Conservation (phyloP, 2,113 vertebrate species). For the Varanus salvator region DNA sequence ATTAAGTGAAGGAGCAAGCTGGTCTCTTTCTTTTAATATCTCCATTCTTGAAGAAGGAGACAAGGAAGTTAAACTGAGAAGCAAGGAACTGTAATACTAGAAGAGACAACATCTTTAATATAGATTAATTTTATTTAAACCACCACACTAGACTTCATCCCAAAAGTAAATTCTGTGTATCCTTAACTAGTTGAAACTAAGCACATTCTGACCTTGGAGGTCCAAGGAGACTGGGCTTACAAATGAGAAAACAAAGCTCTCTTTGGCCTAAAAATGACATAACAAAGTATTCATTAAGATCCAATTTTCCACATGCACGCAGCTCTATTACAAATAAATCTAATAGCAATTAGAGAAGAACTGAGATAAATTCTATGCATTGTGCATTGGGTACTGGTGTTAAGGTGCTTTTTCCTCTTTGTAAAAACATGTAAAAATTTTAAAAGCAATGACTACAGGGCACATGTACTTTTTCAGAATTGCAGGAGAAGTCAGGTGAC, state of each 20-base stretch:
- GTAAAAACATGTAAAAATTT: constrained; percentile 18
- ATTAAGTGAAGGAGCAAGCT: not conserved
- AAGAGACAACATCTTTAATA: constrained; percentile 40
- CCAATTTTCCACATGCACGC: constrained; percentile 53
- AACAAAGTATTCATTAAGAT: constrained; percentile 63
- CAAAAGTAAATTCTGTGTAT: constrained; percentile 63
- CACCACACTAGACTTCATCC: constrained; percentile 6
- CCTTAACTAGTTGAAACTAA: constrained; percentile 56
- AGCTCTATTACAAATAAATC: constrained; percentile 58
- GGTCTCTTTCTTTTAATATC: not conserved
- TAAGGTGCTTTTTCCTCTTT: constrained; percentile 39
- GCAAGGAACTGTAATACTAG: not conserved
- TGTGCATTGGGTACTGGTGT: constrained; percentile 49
- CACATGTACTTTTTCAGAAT: constrained; percentile 35
- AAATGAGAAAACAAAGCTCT: constrained; percentile 51
- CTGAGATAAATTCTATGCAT: constrained; percentile 60
- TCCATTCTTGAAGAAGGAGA: not conserved
- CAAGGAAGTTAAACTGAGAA: not conserved
- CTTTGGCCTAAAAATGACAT: constrained; percentile 49
- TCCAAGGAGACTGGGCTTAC: not conserved
- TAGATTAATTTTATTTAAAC: constrained; percentile 59
- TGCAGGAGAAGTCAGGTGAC: constrained; percentile 42
- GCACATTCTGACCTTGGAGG: constrained; percentile 50
- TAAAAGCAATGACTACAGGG: constrained; percentile 55
- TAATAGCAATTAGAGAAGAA: constrained; percentile 53